Evolutionary conservation across 2,797 vertebrate species (phyloP).

Genomic region (Aeoliscus strigatus): DNA sequence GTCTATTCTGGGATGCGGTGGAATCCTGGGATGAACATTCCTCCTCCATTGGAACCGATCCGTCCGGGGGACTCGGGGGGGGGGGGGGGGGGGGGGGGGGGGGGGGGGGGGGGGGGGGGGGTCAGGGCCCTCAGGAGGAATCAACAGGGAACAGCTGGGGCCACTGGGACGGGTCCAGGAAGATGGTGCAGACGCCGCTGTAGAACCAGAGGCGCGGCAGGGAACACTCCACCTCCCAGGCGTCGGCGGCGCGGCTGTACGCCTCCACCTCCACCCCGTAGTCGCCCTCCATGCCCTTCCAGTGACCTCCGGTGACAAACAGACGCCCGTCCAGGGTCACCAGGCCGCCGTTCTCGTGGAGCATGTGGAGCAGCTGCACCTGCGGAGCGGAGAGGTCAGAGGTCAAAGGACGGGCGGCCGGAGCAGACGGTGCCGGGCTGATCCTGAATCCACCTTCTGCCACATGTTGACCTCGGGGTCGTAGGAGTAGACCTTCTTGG

Average conservation of each 20-base stretch:
- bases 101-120: too few relatives aligned
- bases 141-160: constrained; percentile 71
- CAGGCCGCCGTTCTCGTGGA: constrained; percentile 92
- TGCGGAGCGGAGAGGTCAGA: constrained; percentile 43
- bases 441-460: constrained; percentile 82
- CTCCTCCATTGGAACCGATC: too few relatives aligned
- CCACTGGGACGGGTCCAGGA: constrained; percentile 87
- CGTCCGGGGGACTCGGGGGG: too few relatives aligned
- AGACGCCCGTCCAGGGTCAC: constrained; percentile 79
- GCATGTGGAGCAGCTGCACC: constrained; percentile 92
- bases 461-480: constrained; percentile 89
- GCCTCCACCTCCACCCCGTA: constrained; percentile 93
- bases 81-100: too few relatives aligned
- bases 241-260: constrained; percentile 78
- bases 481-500: constrained; percentile 91
- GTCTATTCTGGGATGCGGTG: too few relatives aligned
- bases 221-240: constrained; percentile 81
- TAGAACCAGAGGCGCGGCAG: constrained; percentile 94
- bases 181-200: constrained; percentile 84
- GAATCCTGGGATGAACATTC: constrained; percentile 30
- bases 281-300: constrained; percentile 95
- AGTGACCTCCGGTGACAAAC: constrained; percentile 89
- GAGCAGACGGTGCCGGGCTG: too few relatives aligned
- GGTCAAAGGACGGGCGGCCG: too few relatives aligned
- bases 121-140: constrained; percentile 49